These are phyloP conservation scores for Euplagia quadripunctaria DNA, from an alignment of 2,888 invertebrate genomes.

Conservation along the genomic window DNA sequence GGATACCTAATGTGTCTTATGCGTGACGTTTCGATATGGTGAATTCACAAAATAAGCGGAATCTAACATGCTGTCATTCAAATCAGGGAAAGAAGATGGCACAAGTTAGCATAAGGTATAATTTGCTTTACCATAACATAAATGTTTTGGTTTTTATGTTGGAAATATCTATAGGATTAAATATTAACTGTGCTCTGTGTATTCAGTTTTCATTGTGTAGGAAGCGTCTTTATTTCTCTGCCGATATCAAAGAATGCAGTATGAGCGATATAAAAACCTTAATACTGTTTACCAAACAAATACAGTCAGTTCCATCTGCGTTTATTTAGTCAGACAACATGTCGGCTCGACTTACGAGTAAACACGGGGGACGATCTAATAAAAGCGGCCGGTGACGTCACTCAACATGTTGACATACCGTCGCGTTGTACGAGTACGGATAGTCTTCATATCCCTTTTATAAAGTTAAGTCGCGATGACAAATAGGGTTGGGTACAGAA, in stretches of 20 bases:
- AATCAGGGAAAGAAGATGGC: too few species aligned
- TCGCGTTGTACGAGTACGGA: not conserved
- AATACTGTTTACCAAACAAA: constrained; percentile 15
- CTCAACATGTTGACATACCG: constrained; percentile 1
- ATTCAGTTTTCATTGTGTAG: not conserved
- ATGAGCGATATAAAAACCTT: not conserved
- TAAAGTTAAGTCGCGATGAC: not conserved
- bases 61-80: too few species aligned
- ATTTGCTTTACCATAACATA: too few species aligned
- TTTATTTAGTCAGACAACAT: constrained; percentile 19
- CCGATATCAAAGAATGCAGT: not conserved
- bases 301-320: constrained; percentile 7
- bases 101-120: too few species aligned
- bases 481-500: not conserved
- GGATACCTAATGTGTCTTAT: too few species aligned
- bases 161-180: not conserved
- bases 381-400: constrained; percentile 18
- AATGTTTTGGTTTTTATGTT: too few species aligned
- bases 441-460: not conserved
- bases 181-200: not conserved
- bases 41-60: too few species aligned
- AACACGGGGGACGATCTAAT: constrained; percentile 16
- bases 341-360: constrained; percentile 10
- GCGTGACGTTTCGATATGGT: too few species aligned
- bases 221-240: not conserved